These are phyloP conservation scores for Tragelaphus buxtoni DNA, from an alignment of 2,113 vertebrate genomes.

Conservation along the genomic window DNA sequence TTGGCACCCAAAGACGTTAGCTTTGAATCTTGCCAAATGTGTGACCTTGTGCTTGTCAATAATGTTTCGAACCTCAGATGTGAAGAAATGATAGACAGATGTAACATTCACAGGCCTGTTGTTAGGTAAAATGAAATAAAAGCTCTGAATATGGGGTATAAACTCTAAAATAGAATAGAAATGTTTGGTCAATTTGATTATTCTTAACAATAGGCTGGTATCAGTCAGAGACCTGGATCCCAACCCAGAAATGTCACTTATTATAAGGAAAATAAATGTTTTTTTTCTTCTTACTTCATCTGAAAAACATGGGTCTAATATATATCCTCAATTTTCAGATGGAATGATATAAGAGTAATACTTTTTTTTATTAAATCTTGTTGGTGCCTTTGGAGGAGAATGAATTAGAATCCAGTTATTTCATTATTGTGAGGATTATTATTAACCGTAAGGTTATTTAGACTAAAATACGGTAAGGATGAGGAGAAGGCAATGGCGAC, in stretches of 20 bases:
- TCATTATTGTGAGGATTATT: neutral
- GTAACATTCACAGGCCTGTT: neutral
- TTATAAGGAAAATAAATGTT: neutral
- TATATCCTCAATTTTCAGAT: neutral
- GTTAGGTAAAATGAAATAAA: neutral
- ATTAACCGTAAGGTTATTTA: neutral
- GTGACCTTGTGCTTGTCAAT: neutral
- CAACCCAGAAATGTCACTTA: neutral
- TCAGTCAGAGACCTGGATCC: neutral
- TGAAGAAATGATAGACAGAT: neutral
- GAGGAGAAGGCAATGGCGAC: too few relatives aligned
- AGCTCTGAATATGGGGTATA: neutral
- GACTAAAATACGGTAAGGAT: neutral
- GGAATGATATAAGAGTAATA: neutral
- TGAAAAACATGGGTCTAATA: neutral
- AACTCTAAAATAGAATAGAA: neutral
- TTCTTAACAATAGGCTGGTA: neutral
- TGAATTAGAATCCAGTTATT: neutral
- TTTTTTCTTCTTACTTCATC: conserved; percentile 18
- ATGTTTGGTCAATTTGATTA: neutral
- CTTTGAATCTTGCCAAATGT: neutral
- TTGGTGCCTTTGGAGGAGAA: neutral
- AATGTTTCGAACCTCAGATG: neutral
- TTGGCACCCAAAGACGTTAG: neutral
- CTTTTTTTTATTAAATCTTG: neutral